These are phyloP conservation scores for Enhydra lutris DNA, from an alignment of 2,113 vertebrate genomes.

Conservation along the genomic window DNA sequence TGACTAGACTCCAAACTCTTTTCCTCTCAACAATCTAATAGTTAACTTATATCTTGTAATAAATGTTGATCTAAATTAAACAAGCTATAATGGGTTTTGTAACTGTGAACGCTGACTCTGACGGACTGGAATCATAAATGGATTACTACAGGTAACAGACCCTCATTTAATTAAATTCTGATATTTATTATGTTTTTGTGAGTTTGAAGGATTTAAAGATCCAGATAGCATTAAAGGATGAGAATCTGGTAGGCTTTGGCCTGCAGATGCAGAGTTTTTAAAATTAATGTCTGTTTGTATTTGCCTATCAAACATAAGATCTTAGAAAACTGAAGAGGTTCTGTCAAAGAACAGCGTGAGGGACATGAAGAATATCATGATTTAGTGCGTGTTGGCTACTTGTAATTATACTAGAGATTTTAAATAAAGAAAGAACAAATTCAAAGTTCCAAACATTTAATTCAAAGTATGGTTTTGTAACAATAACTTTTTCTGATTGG, in stretches of 20 bases:
- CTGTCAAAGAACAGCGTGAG: neutral
- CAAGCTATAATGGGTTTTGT: neutral
- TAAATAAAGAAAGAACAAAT: neutral
- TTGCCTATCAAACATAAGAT: neutral
- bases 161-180: neutral
- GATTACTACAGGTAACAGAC: neutral
- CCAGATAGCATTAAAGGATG: neutral
- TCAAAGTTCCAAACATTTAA: neutral
- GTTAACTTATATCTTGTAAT: neutral
- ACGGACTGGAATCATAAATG: neutral
- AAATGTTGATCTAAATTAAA: neutral
- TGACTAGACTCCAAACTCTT: neutral
- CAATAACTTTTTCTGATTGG: neutral
- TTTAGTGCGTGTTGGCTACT: neutral
- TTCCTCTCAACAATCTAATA: neutral
- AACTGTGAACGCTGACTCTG: neutral
- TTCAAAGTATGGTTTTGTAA: neutral
- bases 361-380: neutral
- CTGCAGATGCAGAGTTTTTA: neutral
- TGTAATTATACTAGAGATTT: neutral
- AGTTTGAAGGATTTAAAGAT: neutral
- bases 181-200: neutral
- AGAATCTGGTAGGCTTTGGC: neutral
- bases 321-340: neutral
- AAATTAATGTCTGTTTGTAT: neutral